These are phyloP conservation scores for Drosophila yakuba DNA, from an alignment of 1,140 invertebrate species.

Conservation along the genomic window DNA sequence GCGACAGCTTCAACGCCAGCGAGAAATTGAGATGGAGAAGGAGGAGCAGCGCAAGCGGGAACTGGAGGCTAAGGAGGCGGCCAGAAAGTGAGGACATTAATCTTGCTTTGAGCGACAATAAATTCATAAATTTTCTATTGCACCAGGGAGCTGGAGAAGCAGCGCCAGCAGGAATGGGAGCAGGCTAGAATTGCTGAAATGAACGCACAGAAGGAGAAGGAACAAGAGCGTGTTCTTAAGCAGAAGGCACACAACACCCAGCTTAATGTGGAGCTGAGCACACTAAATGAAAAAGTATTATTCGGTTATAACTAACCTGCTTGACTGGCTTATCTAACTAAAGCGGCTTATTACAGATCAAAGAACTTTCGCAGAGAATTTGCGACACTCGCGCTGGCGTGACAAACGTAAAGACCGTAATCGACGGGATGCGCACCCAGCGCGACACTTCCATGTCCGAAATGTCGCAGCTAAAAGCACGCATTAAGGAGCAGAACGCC, in stretches of 20 bases:
- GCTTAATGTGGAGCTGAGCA: constrained; percentile 86
- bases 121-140: constrained; percentile 14
- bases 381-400: constrained; percentile 95
- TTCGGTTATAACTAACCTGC: neutral
- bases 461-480: constrained; percentile 94
- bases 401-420: constrained; percentile 96
- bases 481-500: constrained; percentile 93
- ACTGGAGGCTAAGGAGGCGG: constrained; percentile 92
- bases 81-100: constrained; percentile 86
- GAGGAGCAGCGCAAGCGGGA: constrained; percentile 91
- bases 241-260: constrained; percentile 96
- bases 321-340: neutral
- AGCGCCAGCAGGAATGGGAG: constrained; percentile 98
- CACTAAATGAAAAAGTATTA: constrained; percentile 89
- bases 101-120: rapidly evolving
- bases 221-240: constrained; percentile 94
- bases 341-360: constrained; percentile 85
- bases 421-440: constrained; percentile 97
- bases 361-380: constrained; percentile 94
- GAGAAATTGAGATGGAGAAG: constrained; percentile 93
- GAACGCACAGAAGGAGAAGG: constrained; percentile 92
- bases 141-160: constrained; percentile 95
- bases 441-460: constrained; percentile 95
- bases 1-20: constrained; percentile 86
- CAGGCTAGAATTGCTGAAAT: constrained; percentile 95